Conservation (phyloP, 2,113 vertebrate genomes). For the Megalops atlanticus region DNA sequence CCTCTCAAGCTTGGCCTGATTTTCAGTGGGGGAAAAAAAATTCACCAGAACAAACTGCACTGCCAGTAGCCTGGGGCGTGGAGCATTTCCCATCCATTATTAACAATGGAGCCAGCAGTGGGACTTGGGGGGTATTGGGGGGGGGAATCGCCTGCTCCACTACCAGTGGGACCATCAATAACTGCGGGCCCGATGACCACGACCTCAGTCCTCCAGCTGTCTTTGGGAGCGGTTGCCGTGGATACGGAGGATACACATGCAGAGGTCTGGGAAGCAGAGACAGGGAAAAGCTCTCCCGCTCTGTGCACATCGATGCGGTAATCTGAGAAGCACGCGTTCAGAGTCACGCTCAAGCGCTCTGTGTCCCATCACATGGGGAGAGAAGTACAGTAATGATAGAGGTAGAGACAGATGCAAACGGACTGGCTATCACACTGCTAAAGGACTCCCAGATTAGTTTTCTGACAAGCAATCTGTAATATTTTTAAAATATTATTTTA, state of each 20-base stretch:
- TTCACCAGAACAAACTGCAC: background rate
- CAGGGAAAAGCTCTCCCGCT: background rate
- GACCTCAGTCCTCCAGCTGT: background rate
- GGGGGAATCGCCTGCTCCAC: background rate
- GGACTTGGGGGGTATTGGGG: background rate
- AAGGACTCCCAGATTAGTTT: too few relatives aligned
- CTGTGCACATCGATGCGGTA: background rate
- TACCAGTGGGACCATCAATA: background rate
- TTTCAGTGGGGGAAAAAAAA: background rate
- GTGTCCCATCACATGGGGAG: too few relatives aligned
- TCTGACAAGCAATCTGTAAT: too few relatives aligned
- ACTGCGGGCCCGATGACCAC: background rate
- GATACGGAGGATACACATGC: background rate
- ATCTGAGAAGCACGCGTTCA: background rate
- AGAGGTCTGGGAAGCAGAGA: background rate
- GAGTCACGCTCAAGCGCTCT: too few relatives aligned
- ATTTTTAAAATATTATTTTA: too few relatives aligned
- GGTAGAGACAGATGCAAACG: background rate
- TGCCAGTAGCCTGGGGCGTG: background rate
- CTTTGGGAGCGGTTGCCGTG: background rate
- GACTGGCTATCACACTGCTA: background rate
- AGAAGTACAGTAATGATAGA: background rate
- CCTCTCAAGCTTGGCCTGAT: background rate
- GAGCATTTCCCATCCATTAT: background rate
- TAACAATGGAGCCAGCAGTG: background rate